Conservation (phyloP, 1,140 invertebrate genomes). For the Drosophila lini region DNA sequence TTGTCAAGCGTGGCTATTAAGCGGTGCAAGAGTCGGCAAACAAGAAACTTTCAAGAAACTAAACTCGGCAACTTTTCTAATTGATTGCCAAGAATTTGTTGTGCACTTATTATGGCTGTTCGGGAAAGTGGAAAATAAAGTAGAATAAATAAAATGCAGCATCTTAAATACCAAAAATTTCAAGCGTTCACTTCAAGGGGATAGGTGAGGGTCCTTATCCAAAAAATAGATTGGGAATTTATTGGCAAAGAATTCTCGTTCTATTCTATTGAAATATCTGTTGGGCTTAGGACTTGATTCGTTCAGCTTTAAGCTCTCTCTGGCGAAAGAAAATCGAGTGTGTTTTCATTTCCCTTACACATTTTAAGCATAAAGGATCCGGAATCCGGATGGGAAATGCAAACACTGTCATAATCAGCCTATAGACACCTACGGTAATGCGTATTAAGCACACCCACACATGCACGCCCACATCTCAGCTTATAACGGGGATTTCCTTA, state of each 20-base stretch:
- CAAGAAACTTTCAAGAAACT: conserved; percentile 25
- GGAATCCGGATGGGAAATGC: conserved; percentile 14
- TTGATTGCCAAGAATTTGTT: conserved; percentile 34
- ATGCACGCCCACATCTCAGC: conserved; percentile 19
- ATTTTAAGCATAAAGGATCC: conserved; percentile 31
- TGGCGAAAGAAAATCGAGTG: background rate
- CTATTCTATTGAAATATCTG: background rate
- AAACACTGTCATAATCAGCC: conserved; percentile 51
- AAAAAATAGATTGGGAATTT: conserved; percentile 10
- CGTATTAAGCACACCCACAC: conserved; percentile 39
- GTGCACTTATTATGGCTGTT: background rate
- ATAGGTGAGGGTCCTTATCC: too few relatives aligned
- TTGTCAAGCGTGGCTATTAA: conserved; percentile 34
- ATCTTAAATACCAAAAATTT: conserved; percentile 9
- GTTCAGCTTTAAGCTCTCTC: conserved; percentile 29
- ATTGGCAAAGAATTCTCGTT: background rate
- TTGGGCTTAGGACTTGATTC: conserved; percentile 8
- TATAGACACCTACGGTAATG: conserved; percentile 45
- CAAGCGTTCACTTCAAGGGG: conserved; percentile 1
- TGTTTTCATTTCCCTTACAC: conserved; percentile 31
- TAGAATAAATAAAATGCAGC: background rate
- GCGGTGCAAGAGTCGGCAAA: conserved; percentile 16
- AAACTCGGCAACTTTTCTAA: conserved; percentile 36
- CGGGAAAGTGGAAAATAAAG: background rate
- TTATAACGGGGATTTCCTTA: conserved; percentile 40